Conservation (phyloP, 2,113 vertebrate species). For the Talpa occidentalis region DNA sequence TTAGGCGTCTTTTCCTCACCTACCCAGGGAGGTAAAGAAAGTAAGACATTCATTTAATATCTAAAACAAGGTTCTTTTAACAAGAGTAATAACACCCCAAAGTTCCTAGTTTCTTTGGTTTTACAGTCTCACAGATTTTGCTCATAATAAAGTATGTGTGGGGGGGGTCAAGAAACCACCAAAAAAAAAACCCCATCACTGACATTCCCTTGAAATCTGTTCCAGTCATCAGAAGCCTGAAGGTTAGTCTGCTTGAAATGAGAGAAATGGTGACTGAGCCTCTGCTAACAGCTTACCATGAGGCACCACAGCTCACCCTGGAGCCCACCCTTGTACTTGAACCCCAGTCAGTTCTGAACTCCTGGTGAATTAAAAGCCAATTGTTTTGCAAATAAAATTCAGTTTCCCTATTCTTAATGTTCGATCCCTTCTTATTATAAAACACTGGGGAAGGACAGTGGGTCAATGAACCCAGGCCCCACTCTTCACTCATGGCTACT, state of each 20-base stretch:
- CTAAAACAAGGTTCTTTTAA: constrained; percentile 42
- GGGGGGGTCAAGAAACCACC: neutral
- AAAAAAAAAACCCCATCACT: neutral
- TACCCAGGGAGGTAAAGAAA: neutral
- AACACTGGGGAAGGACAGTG: neutral
- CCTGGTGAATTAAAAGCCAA: neutral
- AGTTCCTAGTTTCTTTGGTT: constrained; percentile 1
- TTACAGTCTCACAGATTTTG: neutral
- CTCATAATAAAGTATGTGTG: neutral
- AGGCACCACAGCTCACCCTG: neutral
- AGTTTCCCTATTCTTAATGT: constrained; percentile 13
- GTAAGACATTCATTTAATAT: neutral
- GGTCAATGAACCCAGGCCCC: neutral
- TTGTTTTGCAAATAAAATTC: constrained; percentile 2
- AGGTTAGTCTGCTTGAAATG: neutral
- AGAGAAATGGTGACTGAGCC: neutral
- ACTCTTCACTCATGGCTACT: neutral
- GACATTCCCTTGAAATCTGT: neutral
- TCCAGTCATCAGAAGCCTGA: neutral
- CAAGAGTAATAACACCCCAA: neutral
- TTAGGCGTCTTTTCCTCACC: constrained; percentile 25
- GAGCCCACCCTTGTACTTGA: neutral
- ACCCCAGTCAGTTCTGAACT: neutral
- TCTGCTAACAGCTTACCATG: neutral
- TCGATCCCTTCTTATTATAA: neutral